phyloP scores from a whole-genome alignment of 2,113 vertebrate genomes.

The Nicator chloris region DNA sequence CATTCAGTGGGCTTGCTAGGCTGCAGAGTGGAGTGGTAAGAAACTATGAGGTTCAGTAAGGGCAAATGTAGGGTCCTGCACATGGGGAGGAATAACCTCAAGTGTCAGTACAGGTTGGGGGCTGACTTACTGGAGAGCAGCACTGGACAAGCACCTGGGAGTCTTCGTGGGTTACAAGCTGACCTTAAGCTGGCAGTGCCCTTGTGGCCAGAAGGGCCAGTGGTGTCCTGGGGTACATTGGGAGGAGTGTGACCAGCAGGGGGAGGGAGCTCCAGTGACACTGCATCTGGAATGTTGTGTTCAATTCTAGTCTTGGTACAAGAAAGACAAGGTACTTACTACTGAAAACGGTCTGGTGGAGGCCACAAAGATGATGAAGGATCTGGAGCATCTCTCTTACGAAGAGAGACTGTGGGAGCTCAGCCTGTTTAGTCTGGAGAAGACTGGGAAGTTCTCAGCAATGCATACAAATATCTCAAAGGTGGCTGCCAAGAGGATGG shows the following conservation, averaged over 20 bases:
- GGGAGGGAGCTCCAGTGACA: rapidly evolving
- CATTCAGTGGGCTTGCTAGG: not conserved
- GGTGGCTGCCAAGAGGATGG: rapidly evolving
- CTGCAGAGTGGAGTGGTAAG: not conserved
- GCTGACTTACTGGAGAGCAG: not conserved
- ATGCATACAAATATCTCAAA: not conserved
- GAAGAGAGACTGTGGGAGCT: not conserved
- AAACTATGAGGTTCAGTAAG: not conserved
- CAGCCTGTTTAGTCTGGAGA: too few species aligned
- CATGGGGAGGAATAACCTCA: not conserved
- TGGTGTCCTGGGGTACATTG: rapidly evolving
- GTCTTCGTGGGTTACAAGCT: rapidly evolving
- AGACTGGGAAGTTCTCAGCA: not conserved
- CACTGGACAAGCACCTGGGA: not conserved
- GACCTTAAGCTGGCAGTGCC: too few species aligned
- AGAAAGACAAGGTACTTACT: not conserved
- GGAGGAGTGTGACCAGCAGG: not conserved
- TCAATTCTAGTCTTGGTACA: not conserved
- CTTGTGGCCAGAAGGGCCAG: not conserved
- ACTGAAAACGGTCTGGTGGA: too few species aligned
- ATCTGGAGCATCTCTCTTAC: not conserved
- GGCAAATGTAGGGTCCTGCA: not conserved
- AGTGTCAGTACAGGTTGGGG: too few species aligned
- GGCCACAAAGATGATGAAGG: not conserved
- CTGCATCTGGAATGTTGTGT: not conserved